Base-by-base conservation (phyloP, 1,140 invertebrate species). In the Delia radicum region DNA sequence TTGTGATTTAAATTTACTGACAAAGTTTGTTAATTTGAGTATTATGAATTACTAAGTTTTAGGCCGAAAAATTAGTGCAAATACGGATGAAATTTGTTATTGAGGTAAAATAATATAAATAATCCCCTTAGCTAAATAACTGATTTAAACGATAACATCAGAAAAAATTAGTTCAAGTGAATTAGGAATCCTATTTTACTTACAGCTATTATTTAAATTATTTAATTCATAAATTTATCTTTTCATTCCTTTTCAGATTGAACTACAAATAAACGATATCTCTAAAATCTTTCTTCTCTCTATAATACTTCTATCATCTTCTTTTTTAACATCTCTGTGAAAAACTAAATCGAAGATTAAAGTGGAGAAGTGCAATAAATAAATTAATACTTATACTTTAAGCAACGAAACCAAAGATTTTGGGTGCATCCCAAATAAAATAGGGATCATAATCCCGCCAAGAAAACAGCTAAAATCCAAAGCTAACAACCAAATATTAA, bases 401-500 rank as follows among this genome's bases (percentile, higher is more conserved):
- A 69, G 65, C n/a, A 69, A 69, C 65, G 65, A 69, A 69, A 69
- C 65, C 65, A 69, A 69, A 69, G 29, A 69, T 21, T 67, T 69
- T 69, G 65, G 65, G 65, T 69, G 18, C 29, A 21, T 33, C 29
- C 65, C n/a, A 29, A n/a, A n/a, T 10, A 33, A 12, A 65, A 29
- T 15, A 13, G 65, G 27, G 31, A 69, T 28, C 29, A 65, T 28
- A 65, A 29, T 6, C 65, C 48, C 48, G 21, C 13, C 24, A 69
- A 69, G 10, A 29, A 67, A 28, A 42, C 3, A 8, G 3, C 37
- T 10, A 8, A 31, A 37, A 18, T 37, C 7, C 10, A n/a, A 67
- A 67, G 63, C 63, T 31, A 67, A 28, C 15, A n/a, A 67, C 63
- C 65, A 69, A 55, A 42, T 37, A 42, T 71, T 6, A 46, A n/a